Conservation (phyloP, 2,888 invertebrate species). For the Eupithecia subumbrata region DNA sequence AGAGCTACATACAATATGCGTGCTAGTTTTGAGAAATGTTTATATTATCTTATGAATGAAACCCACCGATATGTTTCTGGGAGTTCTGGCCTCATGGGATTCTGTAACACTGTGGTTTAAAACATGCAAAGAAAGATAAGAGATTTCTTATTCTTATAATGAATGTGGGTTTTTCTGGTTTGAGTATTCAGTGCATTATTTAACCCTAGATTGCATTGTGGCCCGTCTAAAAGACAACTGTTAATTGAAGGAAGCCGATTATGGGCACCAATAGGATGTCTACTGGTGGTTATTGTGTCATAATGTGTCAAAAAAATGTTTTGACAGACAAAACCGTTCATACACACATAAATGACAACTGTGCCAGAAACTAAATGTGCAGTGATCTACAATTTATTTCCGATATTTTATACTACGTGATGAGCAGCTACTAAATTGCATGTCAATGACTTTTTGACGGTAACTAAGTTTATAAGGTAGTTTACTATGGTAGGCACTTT, state of each 20-base stretch:
- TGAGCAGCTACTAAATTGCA: not conserved
- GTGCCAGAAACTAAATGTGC: not conserved
- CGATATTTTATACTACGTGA: not conserved
- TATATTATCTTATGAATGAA: constrained; percentile 10
- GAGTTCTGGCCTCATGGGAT: not conserved
- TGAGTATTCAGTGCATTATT: not conserved
- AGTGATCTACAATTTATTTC: not conserved
- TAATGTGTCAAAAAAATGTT: no score
- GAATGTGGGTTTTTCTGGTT: not conserved
- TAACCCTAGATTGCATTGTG: not conserved
- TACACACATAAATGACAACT: not conserved
- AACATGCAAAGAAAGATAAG: not conserved
- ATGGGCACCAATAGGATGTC: not conserved
- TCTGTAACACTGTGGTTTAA: not conserved
- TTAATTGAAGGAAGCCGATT: not conserved
- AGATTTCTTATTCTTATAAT: no score
- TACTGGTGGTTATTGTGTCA: not conserved
- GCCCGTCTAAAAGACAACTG: not conserved
- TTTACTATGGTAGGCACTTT: not conserved
- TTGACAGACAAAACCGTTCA: not conserved
- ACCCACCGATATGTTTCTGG: not conserved
- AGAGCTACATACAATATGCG: constrained; percentile 36
- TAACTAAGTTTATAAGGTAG: not conserved
- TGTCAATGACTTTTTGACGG: not conserved
- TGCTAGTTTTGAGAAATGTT: constrained; percentile 21